Evolutionary conservation across 1,140 invertebrate species (phyloP).

Genomic region (Zaprionus capensis): DNA sequence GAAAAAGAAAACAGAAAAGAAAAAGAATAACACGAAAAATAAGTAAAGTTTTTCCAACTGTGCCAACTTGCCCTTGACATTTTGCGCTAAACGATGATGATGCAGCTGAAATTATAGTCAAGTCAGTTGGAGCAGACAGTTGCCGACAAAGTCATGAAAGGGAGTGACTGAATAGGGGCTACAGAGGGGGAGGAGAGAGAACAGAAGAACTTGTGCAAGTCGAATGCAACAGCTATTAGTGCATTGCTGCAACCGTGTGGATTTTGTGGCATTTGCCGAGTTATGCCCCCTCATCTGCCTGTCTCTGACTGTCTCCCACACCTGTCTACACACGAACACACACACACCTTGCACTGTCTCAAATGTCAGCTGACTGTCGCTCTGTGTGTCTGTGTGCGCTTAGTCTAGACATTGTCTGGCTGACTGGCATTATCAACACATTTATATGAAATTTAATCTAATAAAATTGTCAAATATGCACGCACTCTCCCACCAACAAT

Average conservation of each 20-base stretch:
- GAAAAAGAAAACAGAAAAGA: background rate
- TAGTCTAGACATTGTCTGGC: slow-evolving; percentile 72
- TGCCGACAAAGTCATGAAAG: slow-evolving; percentile 43
- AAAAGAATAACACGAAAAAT: background rate
- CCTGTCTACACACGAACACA: slow-evolving; percentile 18
- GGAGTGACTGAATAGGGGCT: background rate
- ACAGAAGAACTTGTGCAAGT: background rate
- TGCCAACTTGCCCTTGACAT: slow-evolving; percentile 48
- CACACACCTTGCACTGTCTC: slow-evolving; percentile 47
- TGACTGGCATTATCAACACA: slow-evolving; percentile 72
- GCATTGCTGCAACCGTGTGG: slow-evolving; percentile 65
- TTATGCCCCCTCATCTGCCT: slow-evolving; percentile 17
- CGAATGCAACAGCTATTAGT: slow-evolving; percentile 72
- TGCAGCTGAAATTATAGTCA: slow-evolving; percentile 29
- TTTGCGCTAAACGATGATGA: slow-evolving; percentile 61
- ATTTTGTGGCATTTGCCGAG: slow-evolving; percentile 69
- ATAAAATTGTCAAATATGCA: slow-evolving; percentile 70
- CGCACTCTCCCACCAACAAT: slow-evolving; percentile 15
- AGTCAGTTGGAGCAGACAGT: slow-evolving; percentile 34
- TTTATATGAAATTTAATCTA: slow-evolving; percentile 77
- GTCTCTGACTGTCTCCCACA: background rate
- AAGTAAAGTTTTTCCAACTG: slow-evolving; percentile 34
- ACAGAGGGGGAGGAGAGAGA: background rate
- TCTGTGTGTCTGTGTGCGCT: slow-evolving; percentile 43
- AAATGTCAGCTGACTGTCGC: slow-evolving; percentile 56